Evolutionary conservation across 2,888 invertebrate species (phyloP), one percentile per base, ranked within the genome.

Genomic region (Protonemura montana): DNA sequence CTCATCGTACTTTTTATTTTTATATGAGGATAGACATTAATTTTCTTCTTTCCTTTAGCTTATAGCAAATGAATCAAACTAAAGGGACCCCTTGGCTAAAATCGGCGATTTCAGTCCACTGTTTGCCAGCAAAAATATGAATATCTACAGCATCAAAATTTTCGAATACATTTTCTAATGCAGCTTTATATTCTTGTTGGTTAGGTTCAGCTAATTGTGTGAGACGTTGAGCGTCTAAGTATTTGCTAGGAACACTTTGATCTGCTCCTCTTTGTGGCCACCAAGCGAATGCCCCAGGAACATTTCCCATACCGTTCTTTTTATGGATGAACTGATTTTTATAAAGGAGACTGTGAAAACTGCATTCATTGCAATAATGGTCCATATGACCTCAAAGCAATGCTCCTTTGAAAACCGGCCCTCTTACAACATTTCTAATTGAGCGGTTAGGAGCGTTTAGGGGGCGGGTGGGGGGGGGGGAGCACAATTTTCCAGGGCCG

Each of bases 351-450:
- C 59, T 59, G 59, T 13, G 59, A 59, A 59, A 59, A 59, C 59
- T 59, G 59, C 59, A 59, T 59, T 59, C 59, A 59, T 59, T 10
- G 59, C 59, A 59, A 59, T 59, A 59, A 59, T 59, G 59, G 59
- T 13, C 13, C 16, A 2, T 59, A 21, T 21, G 59, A 21, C 59
- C 59, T 59, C 59, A 59, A 59, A 59, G 59, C 7, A 59, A 21
- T 59, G 59, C 21, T 59, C 59, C 21, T 21, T 59, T 7, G 7
- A 21, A 21, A 59, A 59, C 7, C 59, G 2, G 59, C 21, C 1
- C 59, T 59, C 59, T 59, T 59, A 59, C 59, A 59, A 59, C 59
- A 21, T 59, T 59, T 59, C 59, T 59, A 59, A 59, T 59, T 59
- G 59, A 59, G 59, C 21, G 59, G 13, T 3, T 7, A 21, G 35